phyloP scores from a whole-genome alignment of 2,797 vertebrate genomes.

The Octomys mimax region DNA sequence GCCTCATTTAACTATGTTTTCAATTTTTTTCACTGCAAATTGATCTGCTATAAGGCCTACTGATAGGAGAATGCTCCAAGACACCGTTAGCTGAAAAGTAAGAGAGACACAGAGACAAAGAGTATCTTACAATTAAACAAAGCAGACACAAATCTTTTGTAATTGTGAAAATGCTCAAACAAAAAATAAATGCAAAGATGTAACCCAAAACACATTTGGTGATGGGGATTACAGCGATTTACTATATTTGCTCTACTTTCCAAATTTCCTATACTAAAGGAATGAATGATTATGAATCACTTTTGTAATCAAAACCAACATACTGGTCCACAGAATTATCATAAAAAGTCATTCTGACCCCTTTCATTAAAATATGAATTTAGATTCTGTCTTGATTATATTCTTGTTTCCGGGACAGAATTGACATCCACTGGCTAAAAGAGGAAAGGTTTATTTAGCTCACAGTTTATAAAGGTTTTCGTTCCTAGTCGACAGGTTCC shows the following conservation, averaged over 20 bases:
- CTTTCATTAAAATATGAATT: slow-evolving; percentile 37
- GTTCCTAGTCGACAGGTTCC: not conserved
- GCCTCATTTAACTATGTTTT: not conserved
- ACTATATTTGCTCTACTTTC: not conserved
- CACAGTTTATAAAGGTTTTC: not conserved
- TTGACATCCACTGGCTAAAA: not conserved
- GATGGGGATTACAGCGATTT: not conserved
- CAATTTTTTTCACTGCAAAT: slow-evolving; percentile 8
- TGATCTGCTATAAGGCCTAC: not conserved
- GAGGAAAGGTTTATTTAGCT: not conserved
- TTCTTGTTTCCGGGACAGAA: not conserved
- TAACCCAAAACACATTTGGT: not conserved
- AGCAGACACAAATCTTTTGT: not conserved
- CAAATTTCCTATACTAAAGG: not conserved
- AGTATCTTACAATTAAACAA: not conserved
- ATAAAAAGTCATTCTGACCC: slow-evolving; percentile 12
- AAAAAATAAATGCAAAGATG: not conserved
- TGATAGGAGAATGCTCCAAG: not conserved
- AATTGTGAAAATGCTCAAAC: slow-evolving; percentile 20
- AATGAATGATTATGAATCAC: slow-evolving; percentile 26
- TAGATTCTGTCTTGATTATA: not conserved
- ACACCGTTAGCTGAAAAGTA: not conserved
- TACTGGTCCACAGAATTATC: slow-evolving; percentile 26
- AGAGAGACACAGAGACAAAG: not conserved
- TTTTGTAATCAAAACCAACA: slow-evolving; percentile 23